Conservation (phyloP, 64 coral and sea anemone genomes). For the Montipora foliosa region DNA sequence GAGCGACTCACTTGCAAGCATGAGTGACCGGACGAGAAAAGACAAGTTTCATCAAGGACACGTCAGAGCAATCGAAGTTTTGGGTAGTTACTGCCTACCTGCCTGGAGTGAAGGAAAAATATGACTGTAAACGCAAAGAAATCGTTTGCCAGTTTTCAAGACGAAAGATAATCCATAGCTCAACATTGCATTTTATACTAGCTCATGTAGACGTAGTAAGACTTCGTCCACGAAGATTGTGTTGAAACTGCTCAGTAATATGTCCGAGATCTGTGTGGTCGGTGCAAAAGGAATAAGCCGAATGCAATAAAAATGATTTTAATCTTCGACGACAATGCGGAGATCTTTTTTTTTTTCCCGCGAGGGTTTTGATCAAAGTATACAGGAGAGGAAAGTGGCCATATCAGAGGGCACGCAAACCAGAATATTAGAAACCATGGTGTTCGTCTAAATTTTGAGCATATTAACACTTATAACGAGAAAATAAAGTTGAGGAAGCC, state of each 20-base stretch:
- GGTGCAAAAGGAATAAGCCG: no score
- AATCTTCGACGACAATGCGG: neutral
- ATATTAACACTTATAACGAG: neutral
- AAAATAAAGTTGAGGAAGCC: neutral
- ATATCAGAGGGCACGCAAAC: neutral
- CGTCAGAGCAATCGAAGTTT: no score
- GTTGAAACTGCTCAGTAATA: no score
- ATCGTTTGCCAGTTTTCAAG: no score
- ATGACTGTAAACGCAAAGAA: no score
- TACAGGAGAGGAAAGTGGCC: neutral
- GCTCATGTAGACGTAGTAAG: no score
- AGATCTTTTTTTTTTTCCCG: neutral
- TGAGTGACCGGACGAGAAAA: neutral
- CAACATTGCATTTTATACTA: no score
- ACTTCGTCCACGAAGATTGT: no score
- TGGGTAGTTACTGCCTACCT: no score
- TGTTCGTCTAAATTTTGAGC: neutral
- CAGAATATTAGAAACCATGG: neutral
- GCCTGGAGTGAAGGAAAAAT: no score
- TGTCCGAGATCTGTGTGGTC: no score
- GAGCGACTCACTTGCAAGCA: neutral
- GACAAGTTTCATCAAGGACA: neutral
- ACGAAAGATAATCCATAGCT: no score
- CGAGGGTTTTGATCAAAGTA: slow-evolving; percentile 2
- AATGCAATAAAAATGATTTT: neutral